Evolutionary conservation across 2,113 vertebrate genomes (phyloP).

Genomic region (Ceratotherium simum): DNA sequence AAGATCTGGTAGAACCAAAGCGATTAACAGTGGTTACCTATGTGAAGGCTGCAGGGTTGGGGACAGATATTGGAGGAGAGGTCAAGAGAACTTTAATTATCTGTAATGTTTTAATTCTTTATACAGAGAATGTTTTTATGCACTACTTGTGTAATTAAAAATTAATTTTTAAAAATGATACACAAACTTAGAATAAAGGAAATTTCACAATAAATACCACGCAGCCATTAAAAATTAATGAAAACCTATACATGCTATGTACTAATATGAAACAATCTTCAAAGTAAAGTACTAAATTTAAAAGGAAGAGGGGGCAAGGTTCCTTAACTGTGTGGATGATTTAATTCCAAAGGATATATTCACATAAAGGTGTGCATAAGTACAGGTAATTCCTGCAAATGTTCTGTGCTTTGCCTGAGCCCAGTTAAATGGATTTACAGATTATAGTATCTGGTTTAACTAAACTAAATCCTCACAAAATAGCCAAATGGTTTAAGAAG

Average conservation of each 20-base stretch:
- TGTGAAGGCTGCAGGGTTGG: background rate
- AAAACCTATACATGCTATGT: background rate
- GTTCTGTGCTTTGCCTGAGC: background rate
- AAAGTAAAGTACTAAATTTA: background rate
- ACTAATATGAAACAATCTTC: background rate
- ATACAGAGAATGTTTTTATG: background rate
- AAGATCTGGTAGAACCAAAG: background rate
- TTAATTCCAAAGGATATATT: background rate
- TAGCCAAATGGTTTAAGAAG: conserved; percentile 6
- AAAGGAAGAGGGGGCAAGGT: background rate
- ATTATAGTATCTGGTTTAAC: background rate
- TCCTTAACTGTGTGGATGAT: background rate
- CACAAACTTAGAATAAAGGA: background rate
- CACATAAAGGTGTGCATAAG: background rate
- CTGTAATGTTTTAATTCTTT: background rate
- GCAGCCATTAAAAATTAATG: background rate
- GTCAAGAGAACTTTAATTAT: background rate
- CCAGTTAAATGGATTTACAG: background rate
- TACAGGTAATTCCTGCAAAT: background rate
- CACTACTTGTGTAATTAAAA: background rate
- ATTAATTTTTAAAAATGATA: background rate
- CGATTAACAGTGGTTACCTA: background rate
- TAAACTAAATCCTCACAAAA: conserved; percentile 33
- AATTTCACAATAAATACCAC: background rate
- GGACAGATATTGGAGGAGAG: background rate